phyloP scores from a whole-genome alignment of 2,888 invertebrate species.

The Heliconius aoede region DNA sequence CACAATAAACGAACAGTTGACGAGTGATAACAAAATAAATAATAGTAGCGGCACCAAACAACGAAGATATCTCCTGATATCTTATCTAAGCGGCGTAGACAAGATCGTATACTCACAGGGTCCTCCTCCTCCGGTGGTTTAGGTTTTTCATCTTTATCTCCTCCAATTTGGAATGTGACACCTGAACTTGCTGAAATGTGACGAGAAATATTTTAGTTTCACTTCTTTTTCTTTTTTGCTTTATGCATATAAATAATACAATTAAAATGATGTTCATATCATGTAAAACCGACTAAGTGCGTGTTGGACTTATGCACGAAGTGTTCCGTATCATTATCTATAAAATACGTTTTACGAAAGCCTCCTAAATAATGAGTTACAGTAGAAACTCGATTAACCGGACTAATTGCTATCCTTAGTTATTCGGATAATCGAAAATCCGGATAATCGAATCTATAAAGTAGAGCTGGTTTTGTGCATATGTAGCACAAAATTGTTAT shows the following conservation, averaged over 20 bases:
- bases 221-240: background rate
- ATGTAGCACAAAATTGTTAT: too few relatives aligned
- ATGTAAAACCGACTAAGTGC: background rate
- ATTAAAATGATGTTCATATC: background rate
- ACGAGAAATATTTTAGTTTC: background rate
- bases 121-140: slow-evolving; percentile 83
- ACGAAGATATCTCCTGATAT: slow-evolving; percentile 54
- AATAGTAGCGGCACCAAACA: slow-evolving; percentile 49
- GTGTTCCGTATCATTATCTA: too few relatives aligned
- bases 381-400: too few relatives aligned
- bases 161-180: slow-evolving; percentile 88
- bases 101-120: slow-evolving; percentile 67
- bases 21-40: slow-evolving; percentile 42
- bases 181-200: slow-evolving; percentile 77
- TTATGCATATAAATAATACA: background rate
- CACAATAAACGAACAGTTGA: slow-evolving; percentile 32
- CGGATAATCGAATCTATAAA: too few relatives aligned
- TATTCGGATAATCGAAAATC: too few relatives aligned
- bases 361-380: too few relatives aligned
- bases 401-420: too few relatives aligned
- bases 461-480: too few relatives aligned
- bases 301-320: background rate
- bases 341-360: too few relatives aligned
- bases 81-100: slow-evolving; percentile 51
- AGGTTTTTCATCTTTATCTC: slow-evolving; percentile 84